Evolutionary conservation across 2,888 invertebrate species (phyloP).

Genomic region (Lasioglossum lativentre): DNA sequence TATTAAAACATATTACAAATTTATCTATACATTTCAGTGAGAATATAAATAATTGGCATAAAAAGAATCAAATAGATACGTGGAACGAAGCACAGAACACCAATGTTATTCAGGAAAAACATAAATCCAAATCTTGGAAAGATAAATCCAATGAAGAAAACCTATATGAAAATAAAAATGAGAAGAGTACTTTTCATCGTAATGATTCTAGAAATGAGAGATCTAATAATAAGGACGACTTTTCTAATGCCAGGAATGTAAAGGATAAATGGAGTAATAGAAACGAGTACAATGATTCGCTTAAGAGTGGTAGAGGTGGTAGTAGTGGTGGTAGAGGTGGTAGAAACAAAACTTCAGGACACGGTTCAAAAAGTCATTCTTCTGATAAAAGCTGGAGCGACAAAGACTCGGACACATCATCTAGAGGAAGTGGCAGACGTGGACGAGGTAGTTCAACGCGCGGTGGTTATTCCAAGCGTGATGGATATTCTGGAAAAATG

Average conservation of each 20-base stretch:
- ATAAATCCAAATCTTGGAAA: conserved; percentile 72
- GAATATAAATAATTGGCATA: conserved; percentile 50
- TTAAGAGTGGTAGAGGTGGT: conserved; percentile 47
- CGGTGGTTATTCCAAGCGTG: conserved; percentile 45
- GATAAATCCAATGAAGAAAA: conserved; percentile 77
- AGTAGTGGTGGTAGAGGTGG: conserved; percentile 39
- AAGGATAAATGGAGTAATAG: conserved; percentile 56
- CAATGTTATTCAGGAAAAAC: conserved; percentile 50
- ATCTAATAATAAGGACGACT: conserved; percentile 60
- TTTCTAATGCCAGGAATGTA: conserved; percentile 35
- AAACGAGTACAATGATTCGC: conserved; percentile 52
- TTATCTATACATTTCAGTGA: conserved; percentile 53
- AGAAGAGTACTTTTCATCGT: conserved; percentile 51
- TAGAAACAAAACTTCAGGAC: conserved; percentile 41
- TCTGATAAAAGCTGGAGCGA: conserved; percentile 76
- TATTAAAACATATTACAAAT: not conserved
- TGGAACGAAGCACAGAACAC: conserved; percentile 38
- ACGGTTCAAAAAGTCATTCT: conserved; percentile 66
- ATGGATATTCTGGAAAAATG: conserved; percentile 18
- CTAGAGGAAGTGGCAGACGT: conserved; percentile 69
- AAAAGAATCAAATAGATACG: conserved; percentile 54
- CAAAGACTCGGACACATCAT: conserved; percentile 77
- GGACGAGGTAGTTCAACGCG: conserved; percentile 58
- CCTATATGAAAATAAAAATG: conserved; percentile 69
- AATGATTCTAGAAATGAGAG: conserved; percentile 71